Percentiles rank a stretch among this genome's conserved stretches.
These are phyloP conservation scores for Rhadina sibilatrix DNA, from an alignment of 2,113 vertebrate genomes.

Conservation along the genomic window DNA sequence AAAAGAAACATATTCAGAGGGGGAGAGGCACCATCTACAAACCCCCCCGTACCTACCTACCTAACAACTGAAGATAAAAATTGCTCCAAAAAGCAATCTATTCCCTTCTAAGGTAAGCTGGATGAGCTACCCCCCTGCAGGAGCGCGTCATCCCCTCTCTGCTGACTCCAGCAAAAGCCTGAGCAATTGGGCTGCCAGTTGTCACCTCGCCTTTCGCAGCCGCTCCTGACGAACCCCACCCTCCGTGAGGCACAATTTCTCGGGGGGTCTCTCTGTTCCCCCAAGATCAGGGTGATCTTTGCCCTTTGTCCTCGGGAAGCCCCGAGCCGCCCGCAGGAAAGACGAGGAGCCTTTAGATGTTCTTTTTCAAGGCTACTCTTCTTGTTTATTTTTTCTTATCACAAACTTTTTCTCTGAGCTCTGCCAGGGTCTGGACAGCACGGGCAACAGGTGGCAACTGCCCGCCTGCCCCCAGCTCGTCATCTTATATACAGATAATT, in stretches of 20 bases:
- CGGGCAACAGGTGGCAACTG: too few species aligned
- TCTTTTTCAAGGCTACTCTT: too few species aligned
- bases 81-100: background rate
- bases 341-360: too few species aligned
- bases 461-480: too few species aligned
- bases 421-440: too few species aligned
- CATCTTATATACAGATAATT: too few species aligned
- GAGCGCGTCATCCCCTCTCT: background rate
- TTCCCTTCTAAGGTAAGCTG: constrained; percentile 18
- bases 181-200: background rate
- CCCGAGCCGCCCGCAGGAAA: too few species aligned
- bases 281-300: too few species aligned
- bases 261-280: too few species aligned
- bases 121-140: background rate
- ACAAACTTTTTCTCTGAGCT: too few species aligned
- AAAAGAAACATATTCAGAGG: background rate
- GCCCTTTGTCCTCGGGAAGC: too few species aligned
- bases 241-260: background rate
- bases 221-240: background rate
- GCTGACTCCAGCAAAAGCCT: constrained; percentile 32
- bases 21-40: background rate
- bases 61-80: constrained; percentile 1
- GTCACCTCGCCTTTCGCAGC: background rate
- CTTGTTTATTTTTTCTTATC: too few species aligned
- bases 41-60: background rate